These are phyloP conservation scores for Pongo abelii DNA, from an alignment of 2,113 vertebrate genomes.

Conservation along the genomic window DNA sequence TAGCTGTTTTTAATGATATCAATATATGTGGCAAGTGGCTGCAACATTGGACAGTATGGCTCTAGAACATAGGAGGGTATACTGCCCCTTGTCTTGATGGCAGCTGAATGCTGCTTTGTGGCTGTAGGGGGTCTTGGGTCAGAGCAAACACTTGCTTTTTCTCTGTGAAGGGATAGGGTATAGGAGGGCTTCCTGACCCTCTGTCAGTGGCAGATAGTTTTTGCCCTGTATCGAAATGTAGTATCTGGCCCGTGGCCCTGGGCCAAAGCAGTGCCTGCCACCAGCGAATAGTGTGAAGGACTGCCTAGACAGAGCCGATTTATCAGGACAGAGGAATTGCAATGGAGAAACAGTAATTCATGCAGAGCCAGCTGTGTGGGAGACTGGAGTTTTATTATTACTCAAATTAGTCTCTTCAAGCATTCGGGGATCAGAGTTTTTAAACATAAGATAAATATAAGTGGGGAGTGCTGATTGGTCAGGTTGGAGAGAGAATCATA, in stretches of 20 bases:
- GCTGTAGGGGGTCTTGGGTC: not conserved
- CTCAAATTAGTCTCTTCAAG: too few relatives aligned
- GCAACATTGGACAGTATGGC: not conserved
- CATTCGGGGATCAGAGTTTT: too few relatives aligned
- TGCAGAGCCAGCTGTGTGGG: too few relatives aligned
- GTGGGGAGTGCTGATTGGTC: too few relatives aligned
- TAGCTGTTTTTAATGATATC: not conserved
- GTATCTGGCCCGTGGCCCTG: not conserved
- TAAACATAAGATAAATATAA: too few relatives aligned
- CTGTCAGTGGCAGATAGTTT: not conserved
- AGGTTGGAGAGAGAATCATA: too few relatives aligned
- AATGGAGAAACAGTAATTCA: too few relatives aligned
- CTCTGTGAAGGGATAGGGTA: not conserved
- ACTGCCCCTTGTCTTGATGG: not conserved
- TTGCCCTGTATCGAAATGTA: not conserved
- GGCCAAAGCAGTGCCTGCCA: not conserved
- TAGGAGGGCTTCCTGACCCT: not conserved
- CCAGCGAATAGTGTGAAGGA: not conserved
- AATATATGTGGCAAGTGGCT: not conserved
- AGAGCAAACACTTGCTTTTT: not conserved
- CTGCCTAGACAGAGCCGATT: not conserved
- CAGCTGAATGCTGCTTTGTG: not conserved
- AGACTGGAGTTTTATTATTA: too few relatives aligned
- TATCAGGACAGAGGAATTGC: too few relatives aligned
- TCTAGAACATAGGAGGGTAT: not conserved